Conservation (phyloP, 2,797 vertebrate genomes). For the Sebastes paucispinis region DNA sequence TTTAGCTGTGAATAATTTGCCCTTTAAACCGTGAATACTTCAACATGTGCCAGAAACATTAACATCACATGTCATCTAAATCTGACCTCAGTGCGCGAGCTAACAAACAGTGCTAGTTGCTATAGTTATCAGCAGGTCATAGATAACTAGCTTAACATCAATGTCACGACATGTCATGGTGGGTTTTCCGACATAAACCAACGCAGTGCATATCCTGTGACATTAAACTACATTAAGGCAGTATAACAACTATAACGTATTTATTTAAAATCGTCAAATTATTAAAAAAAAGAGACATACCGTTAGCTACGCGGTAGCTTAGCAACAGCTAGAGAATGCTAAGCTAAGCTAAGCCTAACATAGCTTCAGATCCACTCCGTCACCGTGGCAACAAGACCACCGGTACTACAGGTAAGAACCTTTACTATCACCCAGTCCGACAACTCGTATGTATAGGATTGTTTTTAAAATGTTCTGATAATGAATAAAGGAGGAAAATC, state of each 20-base stretch:
- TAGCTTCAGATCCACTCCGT: background rate
- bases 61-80: background rate
- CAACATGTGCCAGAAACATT: background rate
- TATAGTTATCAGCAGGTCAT: slow-evolving; percentile 19
- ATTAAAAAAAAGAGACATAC: rapidly evolving
- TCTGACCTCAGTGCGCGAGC: background rate
- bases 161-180: slow-evolving; percentile 53
- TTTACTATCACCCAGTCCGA: rapidly evolving
- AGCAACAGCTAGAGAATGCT: slow-evolving; percentile 29
- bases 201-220: rapidly evolving
- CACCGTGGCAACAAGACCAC: background rate
- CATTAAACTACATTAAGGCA: rapidly evolving
- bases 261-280: rapidly evolving
- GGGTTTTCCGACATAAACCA: background rate
- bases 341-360: slow-evolving; percentile 30
- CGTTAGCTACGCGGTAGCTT: background rate
- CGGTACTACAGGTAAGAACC: background rate
- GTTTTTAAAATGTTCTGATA: too few species aligned
- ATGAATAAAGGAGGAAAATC: background rate
- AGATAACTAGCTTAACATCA: slow-evolving; percentile 39
- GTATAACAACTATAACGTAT: rapidly evolving
- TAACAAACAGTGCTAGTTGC: background rate
- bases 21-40: too few species aligned
- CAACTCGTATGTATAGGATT: too few species aligned
- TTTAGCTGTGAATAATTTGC: background rate